A percentile compares a stretch with the other conserved stretches of the same genome.
Conservation (phyloP, 2,113 vertebrate genomes). For the Tachysurus fulvidraco region DNA sequence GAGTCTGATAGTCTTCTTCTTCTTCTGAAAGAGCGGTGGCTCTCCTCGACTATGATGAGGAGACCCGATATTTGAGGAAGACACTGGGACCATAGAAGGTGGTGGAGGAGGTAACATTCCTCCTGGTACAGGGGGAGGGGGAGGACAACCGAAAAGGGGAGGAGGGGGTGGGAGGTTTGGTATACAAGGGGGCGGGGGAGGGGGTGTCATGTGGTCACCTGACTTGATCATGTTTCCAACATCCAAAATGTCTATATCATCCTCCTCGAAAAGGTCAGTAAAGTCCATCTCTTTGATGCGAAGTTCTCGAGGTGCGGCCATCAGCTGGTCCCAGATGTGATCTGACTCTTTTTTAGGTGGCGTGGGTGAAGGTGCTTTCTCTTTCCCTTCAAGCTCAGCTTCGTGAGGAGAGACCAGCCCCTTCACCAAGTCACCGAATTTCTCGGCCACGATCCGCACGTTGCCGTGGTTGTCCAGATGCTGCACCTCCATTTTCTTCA, state of each 20-base stretch:
- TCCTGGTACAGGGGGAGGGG: conserved; percentile 77
- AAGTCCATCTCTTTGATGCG: conserved; percentile 98
- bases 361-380: conserved; percentile 53
- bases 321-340: conserved; percentile 97
- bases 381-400: conserved; percentile 73
- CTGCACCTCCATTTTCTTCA: conserved; percentile 83
- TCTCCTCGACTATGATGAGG: conserved; percentile 84
- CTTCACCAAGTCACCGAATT: conserved; percentile 85
- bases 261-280: conserved; percentile 91
- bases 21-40: conserved; percentile 86
- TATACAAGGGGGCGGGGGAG: conserved; percentile 73
- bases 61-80: conserved; percentile 73
- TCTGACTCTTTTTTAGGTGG: conserved; percentile 86
- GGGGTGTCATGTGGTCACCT: conserved; percentile 77
- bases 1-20: conserved; percentile 97
- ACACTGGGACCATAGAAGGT: conserved; percentile 68
- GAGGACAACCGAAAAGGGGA: conserved; percentile 74
- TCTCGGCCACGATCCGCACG: conserved; percentile 86
- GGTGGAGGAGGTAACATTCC: conserved; percentile 74
- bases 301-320: conserved; percentile 90
- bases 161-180: conserved; percentile 81
- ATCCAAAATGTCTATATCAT: conserved; percentile 89
- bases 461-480: conserved; percentile 88
- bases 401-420: conserved; percentile 73
- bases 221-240: conserved; percentile 76